These are phyloP conservation scores for Trilocha varians DNA, from an alignment of 2,888 invertebrate genomes.

Conservation along the genomic window DNA sequence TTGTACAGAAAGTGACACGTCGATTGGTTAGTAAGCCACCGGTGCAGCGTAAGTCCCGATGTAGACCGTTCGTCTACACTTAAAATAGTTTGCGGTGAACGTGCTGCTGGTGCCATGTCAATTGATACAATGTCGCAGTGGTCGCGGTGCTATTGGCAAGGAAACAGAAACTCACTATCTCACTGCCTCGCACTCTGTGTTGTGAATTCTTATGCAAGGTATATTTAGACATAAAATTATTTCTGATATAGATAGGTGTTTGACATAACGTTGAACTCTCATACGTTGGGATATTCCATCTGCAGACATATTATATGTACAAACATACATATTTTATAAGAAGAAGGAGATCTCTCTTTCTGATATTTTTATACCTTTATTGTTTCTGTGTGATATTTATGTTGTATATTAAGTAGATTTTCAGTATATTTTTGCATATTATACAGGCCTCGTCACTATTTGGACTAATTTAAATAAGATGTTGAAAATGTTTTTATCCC, in stretches of 20 bases:
- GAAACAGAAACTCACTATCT: slow-evolving; percentile 69
- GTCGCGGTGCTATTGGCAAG: slow-evolving; percentile 59
- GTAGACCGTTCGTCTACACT: slow-evolving; percentile 42
- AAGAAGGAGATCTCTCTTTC: too few species aligned
- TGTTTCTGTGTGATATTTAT: too few species aligned
- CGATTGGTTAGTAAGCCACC: slow-evolving; percentile 16
- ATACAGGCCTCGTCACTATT: too few species aligned
- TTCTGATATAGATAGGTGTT: slow-evolving; percentile 73
- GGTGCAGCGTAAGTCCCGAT: slow-evolving; percentile 13
- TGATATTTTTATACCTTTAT: too few species aligned
- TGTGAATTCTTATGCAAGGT: slow-evolving; percentile 72
- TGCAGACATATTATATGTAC: slow-evolving; percentile 52
- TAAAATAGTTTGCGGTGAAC: slow-evolving; percentile 53
- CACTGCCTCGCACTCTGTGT: slow-evolving; percentile 71
- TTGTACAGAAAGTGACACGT: slow-evolving; percentile 34
- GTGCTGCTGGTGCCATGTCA: slow-evolving; percentile 55
- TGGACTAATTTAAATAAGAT: too few species aligned
- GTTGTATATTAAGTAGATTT: too few species aligned
- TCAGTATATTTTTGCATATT: too few species aligned
- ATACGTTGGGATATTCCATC: slow-evolving; percentile 69
- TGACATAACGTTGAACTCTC: slow-evolving; percentile 74
- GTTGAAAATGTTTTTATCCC: too few species aligned
- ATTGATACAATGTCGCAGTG: slow-evolving; percentile 66
- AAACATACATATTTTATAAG: too few species aligned
- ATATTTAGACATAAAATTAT: slow-evolving; percentile 70